Conservation (phyloP, 2,888 invertebrate species). For the Lamellibrachia satsuma region DNA sequence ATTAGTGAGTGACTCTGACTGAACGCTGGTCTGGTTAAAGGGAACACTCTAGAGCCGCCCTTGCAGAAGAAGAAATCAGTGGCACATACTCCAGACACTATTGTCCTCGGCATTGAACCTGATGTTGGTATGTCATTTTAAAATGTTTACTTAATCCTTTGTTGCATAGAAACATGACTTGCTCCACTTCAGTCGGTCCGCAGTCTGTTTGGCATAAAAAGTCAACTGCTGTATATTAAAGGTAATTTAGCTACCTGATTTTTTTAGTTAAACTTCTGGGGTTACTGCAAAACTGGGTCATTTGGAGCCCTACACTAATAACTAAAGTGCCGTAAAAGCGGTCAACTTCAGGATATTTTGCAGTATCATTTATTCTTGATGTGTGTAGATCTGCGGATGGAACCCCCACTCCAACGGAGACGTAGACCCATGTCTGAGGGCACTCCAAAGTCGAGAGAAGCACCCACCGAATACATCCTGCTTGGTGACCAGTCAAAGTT, state of each 20-base stretch:
- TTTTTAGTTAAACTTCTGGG: too few relatives aligned
- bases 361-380: neutral
- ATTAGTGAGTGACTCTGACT: neutral
- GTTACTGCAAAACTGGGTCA: too few relatives aligned
- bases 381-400: slow-evolving; percentile 34
- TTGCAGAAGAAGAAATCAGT: neutral
- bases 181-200: too few relatives aligned
- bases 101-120: neutral
- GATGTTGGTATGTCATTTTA: neutral
- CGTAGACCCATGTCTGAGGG: slow-evolving; percentile 45
- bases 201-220: too few relatives aligned
- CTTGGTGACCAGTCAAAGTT: slow-evolving; percentile 62
- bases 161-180: too few relatives aligned
- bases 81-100: neutral
- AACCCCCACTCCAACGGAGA: slow-evolving; percentile 60
- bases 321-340: neutral
- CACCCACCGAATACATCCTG: slow-evolving; percentile 53
- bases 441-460: slow-evolving; percentile 19
- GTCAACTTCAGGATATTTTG: neutral
- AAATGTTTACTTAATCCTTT: too few relatives aligned
- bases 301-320: neutral
- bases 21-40: neutral
- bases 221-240: too few relatives aligned
- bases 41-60: neutral
- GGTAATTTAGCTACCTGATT: too few relatives aligned